Percentiles rank a stretch among this genome's conserved stretches.
These are phyloP conservation scores for Xestoiulus laeticollis DNA, from an alignment of 2,888 invertebrate genomes.

Conservation along the genomic window DNA sequence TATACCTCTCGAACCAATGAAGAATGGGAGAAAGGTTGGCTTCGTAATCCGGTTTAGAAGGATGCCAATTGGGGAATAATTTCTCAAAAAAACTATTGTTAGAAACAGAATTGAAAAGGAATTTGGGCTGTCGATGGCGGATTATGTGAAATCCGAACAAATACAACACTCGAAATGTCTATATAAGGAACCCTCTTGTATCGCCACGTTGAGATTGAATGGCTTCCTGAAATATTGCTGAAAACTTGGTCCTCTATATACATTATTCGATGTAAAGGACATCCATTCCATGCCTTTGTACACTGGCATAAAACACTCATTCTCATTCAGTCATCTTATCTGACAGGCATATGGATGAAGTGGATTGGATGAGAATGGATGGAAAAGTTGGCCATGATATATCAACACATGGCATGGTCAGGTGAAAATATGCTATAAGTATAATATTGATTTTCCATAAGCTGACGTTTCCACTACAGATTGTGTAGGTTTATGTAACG, in stretches of 20 bases:
- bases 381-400: neutral
- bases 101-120: slow-evolving; percentile 29
- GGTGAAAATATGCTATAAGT: neutral
- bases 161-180: neutral
- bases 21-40: neutral
- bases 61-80: slow-evolving; percentile 22
- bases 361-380: slow-evolving; percentile 5
- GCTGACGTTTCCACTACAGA: too few relatives aligned
- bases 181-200: neutral
- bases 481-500: too few relatives aligned
- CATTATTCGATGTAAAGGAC: neutral
- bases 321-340: neutral
- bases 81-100: neutral
- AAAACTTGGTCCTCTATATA: neutral
- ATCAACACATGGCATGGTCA: slow-evolving; percentile 19
- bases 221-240: neutral
- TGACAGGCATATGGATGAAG: slow-evolving; percentile 5
- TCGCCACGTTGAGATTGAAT: neutral
- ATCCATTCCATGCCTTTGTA: neutral
- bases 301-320: neutral
- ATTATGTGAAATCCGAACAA: slow-evolving; percentile 2
- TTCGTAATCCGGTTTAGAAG: neutral
- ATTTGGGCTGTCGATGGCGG: neutral
- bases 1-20: neutral
- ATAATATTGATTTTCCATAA: slow-evolving; percentile 13